Evolutionary conservation across 2,797 vertebrate species (phyloP).

Genomic region (Girardinus metallicus): DNA sequence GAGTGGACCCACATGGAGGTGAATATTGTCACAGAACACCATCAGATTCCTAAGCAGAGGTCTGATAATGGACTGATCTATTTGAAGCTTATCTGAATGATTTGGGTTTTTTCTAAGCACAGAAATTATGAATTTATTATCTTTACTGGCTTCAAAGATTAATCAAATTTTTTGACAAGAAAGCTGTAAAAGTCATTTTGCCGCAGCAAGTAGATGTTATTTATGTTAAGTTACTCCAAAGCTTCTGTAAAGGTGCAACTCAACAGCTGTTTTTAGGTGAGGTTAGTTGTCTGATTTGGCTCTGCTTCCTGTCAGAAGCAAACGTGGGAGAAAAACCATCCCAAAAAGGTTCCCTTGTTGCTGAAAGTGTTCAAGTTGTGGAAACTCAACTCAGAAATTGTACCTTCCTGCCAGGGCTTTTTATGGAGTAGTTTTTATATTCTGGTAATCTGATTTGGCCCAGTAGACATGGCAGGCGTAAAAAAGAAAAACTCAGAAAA

Average conservation of each 20-base stretch:
- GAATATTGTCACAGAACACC: slow-evolving; percentile 14
- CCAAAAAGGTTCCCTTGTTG: not conserved
- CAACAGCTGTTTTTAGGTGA: not conserved
- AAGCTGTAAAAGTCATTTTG: not conserved
- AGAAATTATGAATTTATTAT: not conserved
- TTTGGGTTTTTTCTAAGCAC: not conserved
- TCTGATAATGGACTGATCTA: not conserved
- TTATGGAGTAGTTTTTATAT: not conserved
- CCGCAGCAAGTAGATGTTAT: not conserved
- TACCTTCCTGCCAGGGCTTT: not conserved
- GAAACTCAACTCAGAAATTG: not conserved
- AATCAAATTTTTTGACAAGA: not conserved
- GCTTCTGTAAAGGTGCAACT: not conserved
- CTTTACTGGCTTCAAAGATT: not conserved
- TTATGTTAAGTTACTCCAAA: not conserved
- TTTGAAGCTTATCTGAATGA: not conserved
- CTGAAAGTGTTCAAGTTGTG: not conserved
- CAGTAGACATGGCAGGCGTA: not conserved
- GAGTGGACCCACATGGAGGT: slow-evolving; percentile 96
- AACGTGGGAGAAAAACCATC: not conserved
- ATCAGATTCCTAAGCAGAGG: not conserved
- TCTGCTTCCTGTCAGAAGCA: not conserved
- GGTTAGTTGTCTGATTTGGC: not conserved
- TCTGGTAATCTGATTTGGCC: not conserved
- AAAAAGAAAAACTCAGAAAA: not conserved